Percentiles rank a stretch among this genome's conserved stretches.
phyloP scores from a whole-genome alignment of 2,113 vertebrate genomes.

The Ochotona curzoniae region DNA sequence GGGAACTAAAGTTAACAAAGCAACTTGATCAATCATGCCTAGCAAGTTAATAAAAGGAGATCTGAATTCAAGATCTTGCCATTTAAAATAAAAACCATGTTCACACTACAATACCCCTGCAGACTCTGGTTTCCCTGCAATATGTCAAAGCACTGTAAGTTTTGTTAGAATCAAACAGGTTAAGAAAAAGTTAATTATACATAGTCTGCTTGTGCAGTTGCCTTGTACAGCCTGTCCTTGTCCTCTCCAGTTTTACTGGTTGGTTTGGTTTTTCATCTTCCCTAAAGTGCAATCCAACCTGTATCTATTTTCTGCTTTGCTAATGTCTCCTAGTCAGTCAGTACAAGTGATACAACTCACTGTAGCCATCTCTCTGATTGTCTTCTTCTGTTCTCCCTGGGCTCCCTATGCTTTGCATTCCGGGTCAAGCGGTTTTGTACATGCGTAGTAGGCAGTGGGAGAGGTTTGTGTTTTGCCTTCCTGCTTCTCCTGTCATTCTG shows the following conservation, averaged over 20 bases:
- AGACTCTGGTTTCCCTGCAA: background rate
- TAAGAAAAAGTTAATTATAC: background rate
- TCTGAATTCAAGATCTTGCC: background rate
- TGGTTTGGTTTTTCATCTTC: background rate
- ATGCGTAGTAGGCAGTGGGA: fast-evolving
- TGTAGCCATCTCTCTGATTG: fast-evolving
- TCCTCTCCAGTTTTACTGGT: background rate
- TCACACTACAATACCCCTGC: background rate
- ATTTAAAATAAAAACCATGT: background rate
- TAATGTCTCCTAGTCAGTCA: background rate
- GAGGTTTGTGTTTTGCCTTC: background rate
- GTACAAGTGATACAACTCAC: fast-evolving
- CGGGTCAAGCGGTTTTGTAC: fast-evolving
- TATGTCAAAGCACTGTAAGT: background rate
- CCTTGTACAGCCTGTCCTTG: background rate
- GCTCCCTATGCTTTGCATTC: background rate
- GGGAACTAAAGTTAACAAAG: background rate
- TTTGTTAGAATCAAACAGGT: background rate
- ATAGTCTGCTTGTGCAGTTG: background rate
- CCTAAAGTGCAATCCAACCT: background rate
- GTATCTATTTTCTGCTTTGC: background rate
- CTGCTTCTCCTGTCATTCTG: background rate
- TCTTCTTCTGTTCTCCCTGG: background rate
- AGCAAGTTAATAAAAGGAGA: background rate
- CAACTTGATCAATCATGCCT: background rate